These are phyloP conservation scores for Heloderma charlesbogerti DNA, from an alignment of 2,113 vertebrate genomes.

Conservation along the genomic window DNA sequence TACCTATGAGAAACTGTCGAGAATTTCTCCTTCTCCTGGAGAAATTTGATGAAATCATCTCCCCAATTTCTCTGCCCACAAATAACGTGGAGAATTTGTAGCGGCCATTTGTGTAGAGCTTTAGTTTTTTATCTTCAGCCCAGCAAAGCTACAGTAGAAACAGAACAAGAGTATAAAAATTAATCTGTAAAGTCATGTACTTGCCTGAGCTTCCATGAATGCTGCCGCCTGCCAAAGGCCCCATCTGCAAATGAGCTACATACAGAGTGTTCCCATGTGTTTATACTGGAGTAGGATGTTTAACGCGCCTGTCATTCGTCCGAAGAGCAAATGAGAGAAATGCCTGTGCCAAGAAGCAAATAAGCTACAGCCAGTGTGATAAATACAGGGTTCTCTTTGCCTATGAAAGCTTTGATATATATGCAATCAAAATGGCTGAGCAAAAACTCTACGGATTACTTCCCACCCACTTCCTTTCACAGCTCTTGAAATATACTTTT, in stretches of 20 bases:
- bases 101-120: no score
- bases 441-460: constrained; percentile 33
- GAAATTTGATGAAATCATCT: no score
- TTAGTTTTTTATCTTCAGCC: background rate
- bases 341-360: constrained; percentile 40
- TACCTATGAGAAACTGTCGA: no score
- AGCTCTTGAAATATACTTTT: constrained; percentile 35
- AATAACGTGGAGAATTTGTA: no score
- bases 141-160: background rate
- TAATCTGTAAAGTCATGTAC: constrained; percentile 58
- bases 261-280: constrained; percentile 80
- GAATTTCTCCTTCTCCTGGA: no score
- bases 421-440: constrained; percentile 26
- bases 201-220: constrained; percentile 79
- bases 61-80: no score
- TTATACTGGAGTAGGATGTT: constrained; percentile 80
- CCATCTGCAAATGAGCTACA: constrained; percentile 77
- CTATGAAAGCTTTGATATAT: constrained; percentile 40
- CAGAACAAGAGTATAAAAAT: constrained; percentile 3
- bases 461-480: constrained; percentile 31
- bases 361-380: constrained; percentile 35
- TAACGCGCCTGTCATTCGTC: constrained; percentile 70
- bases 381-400: constrained; percentile 50
- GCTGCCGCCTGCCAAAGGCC: constrained; percentile 76
- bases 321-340: constrained; percentile 52